phyloP scores from a whole-genome alignment of 1,140 invertebrate species.

The Tenebrio molitor region DNA sequence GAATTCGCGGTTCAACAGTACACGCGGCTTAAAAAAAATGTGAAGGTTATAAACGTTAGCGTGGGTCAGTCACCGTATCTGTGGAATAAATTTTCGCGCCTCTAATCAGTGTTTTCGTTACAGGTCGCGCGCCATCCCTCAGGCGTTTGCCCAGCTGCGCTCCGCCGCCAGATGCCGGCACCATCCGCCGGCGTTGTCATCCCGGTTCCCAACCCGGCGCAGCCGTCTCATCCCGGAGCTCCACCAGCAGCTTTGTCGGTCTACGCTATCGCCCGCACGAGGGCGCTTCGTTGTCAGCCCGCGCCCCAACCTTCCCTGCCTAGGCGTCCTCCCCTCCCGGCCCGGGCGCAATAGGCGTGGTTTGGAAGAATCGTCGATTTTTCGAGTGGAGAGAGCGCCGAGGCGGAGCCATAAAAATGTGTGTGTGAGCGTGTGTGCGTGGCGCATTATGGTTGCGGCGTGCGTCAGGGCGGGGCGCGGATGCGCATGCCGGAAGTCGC shows the following conservation, averaged over 20 bases:
- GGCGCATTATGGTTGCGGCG: conserved; percentile 12
- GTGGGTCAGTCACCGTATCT: too few relatives aligned
- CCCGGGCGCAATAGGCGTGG: conserved; percentile 35
- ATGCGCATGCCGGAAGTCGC: conserved; percentile 47
- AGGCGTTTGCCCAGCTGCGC: too few relatives aligned
- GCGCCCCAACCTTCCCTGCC: not conserved
- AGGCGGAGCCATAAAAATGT: conserved; percentile 47
- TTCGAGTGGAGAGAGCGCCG: conserved; percentile 33
- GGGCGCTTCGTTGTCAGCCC: not conserved
- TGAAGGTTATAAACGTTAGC: too few relatives aligned
- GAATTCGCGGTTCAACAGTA: too few relatives aligned
- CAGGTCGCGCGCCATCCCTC: too few relatives aligned
- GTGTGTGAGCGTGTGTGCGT: conserved; percentile 5
- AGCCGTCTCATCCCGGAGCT: too few relatives aligned
- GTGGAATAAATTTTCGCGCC: too few relatives aligned
- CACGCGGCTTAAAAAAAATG: too few relatives aligned
- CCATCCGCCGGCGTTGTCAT: too few relatives aligned
- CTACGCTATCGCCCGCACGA: conserved; percentile 26
- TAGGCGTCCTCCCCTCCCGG: not conserved
- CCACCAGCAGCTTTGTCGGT: not conserved
- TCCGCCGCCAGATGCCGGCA: too few relatives aligned
- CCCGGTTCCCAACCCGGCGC: too few relatives aligned
- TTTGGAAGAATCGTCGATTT: conserved; percentile 40
- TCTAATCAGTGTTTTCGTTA: too few relatives aligned
- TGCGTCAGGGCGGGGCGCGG: conserved; percentile 45